Evolutionary conservation across 2,797 vertebrate species (phyloP), one percentile per base, ranked within the genome.

Genomic region (Ctenopoma kingsleyae): DNA sequence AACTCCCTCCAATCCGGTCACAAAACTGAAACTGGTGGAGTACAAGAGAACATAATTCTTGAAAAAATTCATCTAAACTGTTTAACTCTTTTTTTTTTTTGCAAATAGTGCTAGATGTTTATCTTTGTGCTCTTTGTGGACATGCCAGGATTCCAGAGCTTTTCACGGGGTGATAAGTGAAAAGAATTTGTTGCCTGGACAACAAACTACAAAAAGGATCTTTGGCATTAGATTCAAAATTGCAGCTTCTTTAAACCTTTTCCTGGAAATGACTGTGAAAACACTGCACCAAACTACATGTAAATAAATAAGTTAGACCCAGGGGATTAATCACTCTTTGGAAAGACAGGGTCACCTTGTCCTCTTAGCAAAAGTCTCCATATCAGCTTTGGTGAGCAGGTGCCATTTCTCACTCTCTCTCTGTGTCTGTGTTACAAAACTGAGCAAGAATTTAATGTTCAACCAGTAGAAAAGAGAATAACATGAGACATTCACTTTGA

Each of bases 341-440:
- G 16, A 52, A 35, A 22, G 53, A 84, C 40, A 69, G 1, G 3
- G 16, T 40, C 58, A 49, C 84, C 86, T 84, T 82, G 71, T 40
- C 17, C 52, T 58, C 40, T 17, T 4, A 13, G 25, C 19, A 36
- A 32, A 40, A 79, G 58, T 27, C 13, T 6, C n/a, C 19, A 13
- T 3, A 25, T 54, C 68, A 74, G 17, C 49, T 36, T 32, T 46
- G 6, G 36, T 15, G 16, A 27, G 16, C 81, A 85, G 67, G 69
- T 78, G 69, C 5, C 69, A 25, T 41, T 82, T 86, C 70, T 78
- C 81, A 64, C 49, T 22, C 49, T 19, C 49, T 19, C 15, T 15
- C 17, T 48, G 12, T 27, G 13, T 50, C n/a, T 48, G 11, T 25
- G 41, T 48, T 15, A 9, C 6, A 41, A 40, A 22, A 53, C 55